Percentiles rank a stretch among this genome's conserved stretches.
Evolutionary conservation across 2,113 vertebrate genomes (phyloP).

Genomic region (Arizona elegans): DNA sequence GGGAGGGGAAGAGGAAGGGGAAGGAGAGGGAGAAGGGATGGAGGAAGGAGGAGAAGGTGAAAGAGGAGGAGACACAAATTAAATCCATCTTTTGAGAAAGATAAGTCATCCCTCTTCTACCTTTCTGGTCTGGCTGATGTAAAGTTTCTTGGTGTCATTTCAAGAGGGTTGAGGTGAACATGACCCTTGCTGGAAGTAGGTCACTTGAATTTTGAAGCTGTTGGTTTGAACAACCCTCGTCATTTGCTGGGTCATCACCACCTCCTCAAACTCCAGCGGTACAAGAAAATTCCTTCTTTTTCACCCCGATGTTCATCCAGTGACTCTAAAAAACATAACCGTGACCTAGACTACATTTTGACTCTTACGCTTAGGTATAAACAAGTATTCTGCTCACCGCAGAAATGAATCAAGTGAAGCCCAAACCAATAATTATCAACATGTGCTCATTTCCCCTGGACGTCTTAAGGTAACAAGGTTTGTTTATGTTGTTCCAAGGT

Average conservation of each 20-base stretch:
- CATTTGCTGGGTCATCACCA: not conserved
- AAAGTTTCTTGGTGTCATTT: not conserved
- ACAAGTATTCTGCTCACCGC: not conserved
- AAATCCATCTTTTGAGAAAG: not conserved
- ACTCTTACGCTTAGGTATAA: constrained; percentile 7
- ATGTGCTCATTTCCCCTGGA: not conserved
- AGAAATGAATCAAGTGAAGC: not conserved
- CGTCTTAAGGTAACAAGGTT: constrained; percentile 19
- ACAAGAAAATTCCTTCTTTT: not conserved
- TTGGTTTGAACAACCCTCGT: not conserved
- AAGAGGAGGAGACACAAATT: too few relatives aligned
- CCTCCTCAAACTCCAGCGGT: not conserved
- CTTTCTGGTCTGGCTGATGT: not conserved
- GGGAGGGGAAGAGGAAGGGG: too few relatives aligned
- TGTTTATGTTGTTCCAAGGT: constrained; percentile 30
- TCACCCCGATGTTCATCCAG: not conserved
- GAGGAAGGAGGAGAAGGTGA: too few relatives aligned
- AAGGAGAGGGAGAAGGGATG: too few relatives aligned
- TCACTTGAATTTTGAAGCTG: not conserved
- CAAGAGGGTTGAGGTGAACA: not conserved
- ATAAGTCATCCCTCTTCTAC: not conserved
- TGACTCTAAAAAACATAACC: not conserved
- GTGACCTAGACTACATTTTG: not conserved
- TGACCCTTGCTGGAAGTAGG: not conserved
- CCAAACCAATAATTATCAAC: not conserved